Evolutionary conservation across 2,888 invertebrate species (phyloP).

Genomic region (Drosophila anomalipes): DNA sequence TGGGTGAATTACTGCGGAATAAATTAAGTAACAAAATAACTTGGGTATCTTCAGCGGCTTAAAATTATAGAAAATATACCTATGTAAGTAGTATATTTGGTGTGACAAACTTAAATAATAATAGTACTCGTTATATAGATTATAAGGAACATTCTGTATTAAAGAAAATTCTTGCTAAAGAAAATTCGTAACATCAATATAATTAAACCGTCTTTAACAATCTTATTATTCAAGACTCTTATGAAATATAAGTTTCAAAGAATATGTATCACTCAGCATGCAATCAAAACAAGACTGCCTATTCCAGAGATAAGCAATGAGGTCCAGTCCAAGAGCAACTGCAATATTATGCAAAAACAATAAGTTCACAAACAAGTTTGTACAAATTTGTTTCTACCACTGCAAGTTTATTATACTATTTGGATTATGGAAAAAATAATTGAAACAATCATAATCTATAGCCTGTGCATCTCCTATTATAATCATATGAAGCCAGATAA

Average conservation of each 20-base stretch:
- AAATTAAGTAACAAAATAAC: neutral
- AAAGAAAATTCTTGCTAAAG: too few species aligned
- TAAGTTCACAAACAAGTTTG: too few species aligned
- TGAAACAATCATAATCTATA: too few species aligned
- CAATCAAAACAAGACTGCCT: conserved; percentile 13
- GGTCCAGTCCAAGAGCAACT: neutral
- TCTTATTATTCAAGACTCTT: neutral
- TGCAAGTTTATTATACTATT: too few species aligned
- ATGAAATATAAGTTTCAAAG: neutral
- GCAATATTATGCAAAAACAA: too few species aligned
- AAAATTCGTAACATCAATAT: too few species aligned
- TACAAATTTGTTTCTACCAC: too few species aligned
- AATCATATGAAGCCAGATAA: too few species aligned
- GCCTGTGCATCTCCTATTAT: too few species aligned
- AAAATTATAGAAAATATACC: neutral
- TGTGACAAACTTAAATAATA: neutral
- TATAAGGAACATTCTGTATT: neutral
- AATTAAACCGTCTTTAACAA: neutral
- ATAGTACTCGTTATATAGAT: neutral
- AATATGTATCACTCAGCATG: neutral
- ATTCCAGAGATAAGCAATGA: conserved; percentile 21
- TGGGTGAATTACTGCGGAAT: neutral
- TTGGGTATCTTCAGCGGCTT: neutral
- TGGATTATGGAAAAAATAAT: too few species aligned
- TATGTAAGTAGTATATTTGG: neutral